Evolutionary conservation across 2,888 invertebrate species (phyloP), one percentile per base, ranked within the genome.

Genomic region (Tetanocera ferruginea): DNA sequence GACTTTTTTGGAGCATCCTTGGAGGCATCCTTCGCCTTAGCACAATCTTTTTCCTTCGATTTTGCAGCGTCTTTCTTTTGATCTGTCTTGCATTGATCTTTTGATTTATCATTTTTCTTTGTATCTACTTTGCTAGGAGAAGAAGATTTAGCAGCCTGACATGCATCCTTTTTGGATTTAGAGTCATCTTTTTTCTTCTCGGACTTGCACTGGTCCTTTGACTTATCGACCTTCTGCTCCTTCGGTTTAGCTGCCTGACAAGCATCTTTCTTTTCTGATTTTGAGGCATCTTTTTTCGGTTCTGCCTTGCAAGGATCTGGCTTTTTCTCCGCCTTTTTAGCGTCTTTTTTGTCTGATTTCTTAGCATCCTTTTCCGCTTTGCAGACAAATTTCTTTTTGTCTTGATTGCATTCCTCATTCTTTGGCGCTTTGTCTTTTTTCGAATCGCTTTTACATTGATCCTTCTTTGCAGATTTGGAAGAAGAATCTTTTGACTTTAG

Each of bases 101-200:
- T 77, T 23, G 43, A 11, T 37, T 76, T 77, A 0, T 67, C 64
- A 49, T 49, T 67, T 19, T 73, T 60, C 23, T 55, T 52, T 6
- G 19, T 60, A 4, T 52, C 19, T 37, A 37, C 72, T 43, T 43
- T 43, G 43, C 11, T 43, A 43, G 43, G 14, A 43, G 43, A 43
- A 43, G 43, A 14, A 43, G 43, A 6, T 43, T 43, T 43, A 43
- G 43, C 14, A 43, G 43, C 14, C 43, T 43, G 60, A 14, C 60
- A 69, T 6, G 64, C 17, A n/a, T 67, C 55, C 34, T 76, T 51
- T 60, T 77, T 67, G 19, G 49, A 28, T 25, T 76, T 76, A 60
- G 78, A 79, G 55, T 74, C 67, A 52, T 76, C 78, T 11, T 75
- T 78, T 34, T 72, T 72, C 73, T 74, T 6, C 60, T 14, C 62